A percentile compares a stretch with the other conserved stretches of the same genome.
These are phyloP conservation scores for Coreoperca whiteheadi DNA, from an alignment of 2,113 vertebrate species.

Conservation along the genomic window DNA sequence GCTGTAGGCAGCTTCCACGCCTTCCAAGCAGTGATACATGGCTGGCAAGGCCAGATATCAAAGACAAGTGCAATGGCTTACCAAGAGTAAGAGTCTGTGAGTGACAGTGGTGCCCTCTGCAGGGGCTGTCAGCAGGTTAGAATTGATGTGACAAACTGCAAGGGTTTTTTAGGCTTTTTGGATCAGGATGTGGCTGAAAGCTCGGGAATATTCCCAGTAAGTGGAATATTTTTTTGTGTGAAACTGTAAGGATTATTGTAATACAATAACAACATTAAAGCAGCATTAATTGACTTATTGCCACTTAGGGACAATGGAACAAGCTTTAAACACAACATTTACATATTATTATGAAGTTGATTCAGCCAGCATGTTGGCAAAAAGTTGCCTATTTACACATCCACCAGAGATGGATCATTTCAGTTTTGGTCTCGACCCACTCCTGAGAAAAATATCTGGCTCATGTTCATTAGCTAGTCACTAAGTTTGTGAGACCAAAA, in stretches of 20 bases:
- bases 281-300: neutral
- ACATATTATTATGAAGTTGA: neutral
- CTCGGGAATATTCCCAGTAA: neutral
- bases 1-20: neutral
- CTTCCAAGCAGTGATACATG: conserved; percentile 6
- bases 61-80: conserved; percentile 17
- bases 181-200: neutral
- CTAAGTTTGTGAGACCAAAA: neutral
- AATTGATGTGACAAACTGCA: neutral
- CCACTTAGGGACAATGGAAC: neutral
- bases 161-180: neutral
- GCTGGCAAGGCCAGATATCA: conserved; percentile 5
- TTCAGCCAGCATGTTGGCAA: neutral
- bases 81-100: neutral
- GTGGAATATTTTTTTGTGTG: too few relatives aligned
- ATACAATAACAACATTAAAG: neutral
- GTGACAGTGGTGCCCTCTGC: neutral
- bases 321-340: neutral
- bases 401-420: neutral
- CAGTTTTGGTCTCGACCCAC: neutral
- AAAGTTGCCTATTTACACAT: neutral
- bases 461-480: neutral
- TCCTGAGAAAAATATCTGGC: neutral
- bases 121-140: neutral
- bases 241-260: neutral